Evolutionary conservation across 2,113 vertebrate species (phyloP).

Genomic region (Tragelaphus strepsiceros): DNA sequence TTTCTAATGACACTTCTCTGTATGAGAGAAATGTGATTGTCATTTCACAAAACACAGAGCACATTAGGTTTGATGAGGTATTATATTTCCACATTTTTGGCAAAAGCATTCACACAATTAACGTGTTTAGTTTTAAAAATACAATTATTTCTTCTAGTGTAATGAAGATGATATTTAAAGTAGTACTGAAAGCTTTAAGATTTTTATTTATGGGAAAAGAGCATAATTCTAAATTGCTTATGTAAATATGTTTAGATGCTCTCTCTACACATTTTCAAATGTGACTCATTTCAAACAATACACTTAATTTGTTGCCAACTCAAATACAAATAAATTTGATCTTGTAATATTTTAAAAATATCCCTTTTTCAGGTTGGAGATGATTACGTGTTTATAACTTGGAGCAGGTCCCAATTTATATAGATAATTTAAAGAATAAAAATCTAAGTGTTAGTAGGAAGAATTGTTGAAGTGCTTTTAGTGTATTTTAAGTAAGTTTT

Average conservation of each 20-base stretch:
- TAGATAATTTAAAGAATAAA: slow-evolving; percentile 41
- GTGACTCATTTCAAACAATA: slow-evolving; percentile 54
- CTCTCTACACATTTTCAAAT: neutral
- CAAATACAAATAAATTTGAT: slow-evolving; percentile 41
- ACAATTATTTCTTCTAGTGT: slow-evolving; percentile 27
- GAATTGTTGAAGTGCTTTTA: neutral
- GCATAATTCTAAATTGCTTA: slow-evolving; percentile 37
- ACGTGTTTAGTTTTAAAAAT: slow-evolving; percentile 37
- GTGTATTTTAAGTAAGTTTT: neutral
- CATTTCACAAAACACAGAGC: slow-evolving; percentile 25
- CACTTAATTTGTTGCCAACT: slow-evolving; percentile 37
- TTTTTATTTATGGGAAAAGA: slow-evolving; percentile 44
- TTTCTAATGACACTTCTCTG: neutral
- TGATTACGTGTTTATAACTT: neutral
- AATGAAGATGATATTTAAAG: slow-evolving; percentile 32
- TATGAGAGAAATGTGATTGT: neutral
- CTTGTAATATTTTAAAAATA: slow-evolving; percentile 24
- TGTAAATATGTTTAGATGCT: slow-evolving; percentile 46
- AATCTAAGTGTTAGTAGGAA: slow-evolving; percentile 3
- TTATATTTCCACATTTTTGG: neutral
- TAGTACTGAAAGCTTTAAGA: slow-evolving; percentile 45
- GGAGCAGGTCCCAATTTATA: slow-evolving; percentile 17
- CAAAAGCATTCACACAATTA: slow-evolving; percentile 38
- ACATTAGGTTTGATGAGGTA: neutral
- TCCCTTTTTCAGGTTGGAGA: slow-evolving; percentile 21